phyloP scores from a whole-genome alignment of 2,888 invertebrate species.

The Muschampia staudingeri region DNA sequence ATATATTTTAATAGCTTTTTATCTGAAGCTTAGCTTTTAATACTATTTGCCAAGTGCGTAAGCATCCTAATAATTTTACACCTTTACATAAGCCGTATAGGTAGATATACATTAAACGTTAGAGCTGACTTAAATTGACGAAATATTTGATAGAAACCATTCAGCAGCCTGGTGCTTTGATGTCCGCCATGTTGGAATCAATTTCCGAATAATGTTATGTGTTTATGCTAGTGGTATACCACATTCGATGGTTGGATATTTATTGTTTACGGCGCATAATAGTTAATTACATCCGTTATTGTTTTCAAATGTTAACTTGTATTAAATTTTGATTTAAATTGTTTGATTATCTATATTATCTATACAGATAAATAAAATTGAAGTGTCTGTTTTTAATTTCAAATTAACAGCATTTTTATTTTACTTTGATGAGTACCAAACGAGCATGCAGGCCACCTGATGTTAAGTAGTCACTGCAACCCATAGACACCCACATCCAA shows the following conservation, averaged over 20 bases:
- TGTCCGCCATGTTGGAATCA: constrained; percentile 67
- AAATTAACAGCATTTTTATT: no score
- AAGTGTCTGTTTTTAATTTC: no score
- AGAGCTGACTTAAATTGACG: constrained; percentile 62
- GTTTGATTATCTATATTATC: no score
- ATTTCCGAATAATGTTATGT: constrained; percentile 47
- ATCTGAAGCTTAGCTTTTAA: not conserved
- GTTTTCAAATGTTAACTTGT: not conserved
- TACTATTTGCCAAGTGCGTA: not conserved
- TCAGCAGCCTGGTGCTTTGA: constrained; percentile 77
- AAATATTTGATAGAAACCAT: constrained; percentile 78
- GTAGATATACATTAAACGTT: constrained; percentile 6
- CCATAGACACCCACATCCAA: no score
- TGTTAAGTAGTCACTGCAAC: no score
- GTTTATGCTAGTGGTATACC: constrained; percentile 40
- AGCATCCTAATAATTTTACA: constrained; percentile 33
- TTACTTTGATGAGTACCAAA: no score
- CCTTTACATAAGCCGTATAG: constrained; percentile 21
- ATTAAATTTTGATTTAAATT: no score
- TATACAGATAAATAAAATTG: no score
- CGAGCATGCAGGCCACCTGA: no score
- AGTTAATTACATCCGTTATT: constrained; percentile 11
- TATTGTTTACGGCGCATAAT: constrained; percentile 17
- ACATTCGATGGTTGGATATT: constrained; percentile 15
- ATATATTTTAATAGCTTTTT: not conserved